A percentile compares a stretch with the other conserved stretches of the same genome.
These are phyloP conservation scores for Sphenopsis melanotis DNA, from an alignment of 2,797 vertebrate genomes.

Conservation along the genomic window DNA sequence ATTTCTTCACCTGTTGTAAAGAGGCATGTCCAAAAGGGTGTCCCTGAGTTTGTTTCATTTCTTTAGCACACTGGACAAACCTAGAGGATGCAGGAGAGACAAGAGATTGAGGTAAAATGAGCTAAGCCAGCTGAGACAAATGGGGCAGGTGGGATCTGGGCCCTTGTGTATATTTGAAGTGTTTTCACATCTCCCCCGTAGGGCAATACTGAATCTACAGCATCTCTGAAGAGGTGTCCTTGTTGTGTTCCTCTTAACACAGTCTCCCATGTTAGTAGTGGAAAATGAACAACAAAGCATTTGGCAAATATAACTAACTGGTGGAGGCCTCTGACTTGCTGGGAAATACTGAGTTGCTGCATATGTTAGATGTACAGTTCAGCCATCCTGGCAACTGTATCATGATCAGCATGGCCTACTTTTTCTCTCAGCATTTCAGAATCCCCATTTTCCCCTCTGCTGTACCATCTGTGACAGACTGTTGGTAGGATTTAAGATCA, in stretches of 20 bases:
- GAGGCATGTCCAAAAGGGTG: neutral
- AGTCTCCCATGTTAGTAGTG: neutral
- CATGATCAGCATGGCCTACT: constrained; percentile 11
- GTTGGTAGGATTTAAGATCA: constrained; percentile 22
- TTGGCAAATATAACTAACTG: neutral
- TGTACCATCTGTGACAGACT: constrained; percentile 37
- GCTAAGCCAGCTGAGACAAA: neutral
- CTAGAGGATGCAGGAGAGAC: neutral
- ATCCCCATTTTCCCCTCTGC: constrained; percentile 20
- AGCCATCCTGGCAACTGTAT: neutral
- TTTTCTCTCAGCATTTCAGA: constrained; percentile 2
- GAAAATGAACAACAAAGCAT: neutral
- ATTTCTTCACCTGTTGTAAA: neutral
- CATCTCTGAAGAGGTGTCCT: neutral
- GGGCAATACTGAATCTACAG: neutral
- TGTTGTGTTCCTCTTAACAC: neutral
- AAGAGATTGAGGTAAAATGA: neutral
- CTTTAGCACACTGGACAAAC: neutral
- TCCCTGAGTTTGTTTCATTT: neutral
- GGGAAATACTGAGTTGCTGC: neutral
- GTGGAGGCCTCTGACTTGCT: neutral
- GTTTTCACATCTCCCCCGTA: accelerated
- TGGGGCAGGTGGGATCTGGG: neutral
- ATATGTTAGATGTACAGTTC: neutral
- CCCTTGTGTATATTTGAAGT: neutral